These are phyloP conservation scores for Cyclopterus lumpus DNA, from an alignment of 2,797 vertebrate species.

Conservation along the genomic window DNA sequence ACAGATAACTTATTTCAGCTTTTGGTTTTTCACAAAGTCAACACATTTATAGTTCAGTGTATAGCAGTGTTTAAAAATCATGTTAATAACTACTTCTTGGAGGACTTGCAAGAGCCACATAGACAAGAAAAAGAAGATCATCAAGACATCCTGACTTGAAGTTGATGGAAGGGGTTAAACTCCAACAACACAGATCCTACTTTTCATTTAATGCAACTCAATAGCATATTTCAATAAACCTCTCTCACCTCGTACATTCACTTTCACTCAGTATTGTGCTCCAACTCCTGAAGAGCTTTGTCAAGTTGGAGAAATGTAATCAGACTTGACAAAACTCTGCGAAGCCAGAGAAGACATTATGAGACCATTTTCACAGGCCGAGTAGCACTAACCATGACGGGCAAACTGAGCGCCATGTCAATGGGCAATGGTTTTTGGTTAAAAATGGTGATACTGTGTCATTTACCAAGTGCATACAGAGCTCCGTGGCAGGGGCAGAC, in stretches of 20 bases:
- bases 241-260: neutral
- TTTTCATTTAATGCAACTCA: neutral
- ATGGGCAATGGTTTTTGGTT: neutral
- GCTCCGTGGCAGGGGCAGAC: conserved; percentile 94
- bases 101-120: no score
- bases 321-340: neutral
- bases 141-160: no score
- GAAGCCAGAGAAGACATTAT: neutral
- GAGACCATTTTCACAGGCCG: neutral
- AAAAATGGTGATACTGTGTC: conserved; percentile 1
- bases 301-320: no score
- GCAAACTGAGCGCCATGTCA: neutral
- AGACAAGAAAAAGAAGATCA: no score
- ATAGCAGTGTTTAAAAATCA: no score
- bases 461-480: conserved; percentile 94
- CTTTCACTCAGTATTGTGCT: no score
- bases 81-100: no score
- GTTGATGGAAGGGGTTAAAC: no score
- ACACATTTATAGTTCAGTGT: no score
- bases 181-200: neutral
- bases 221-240: neutral
- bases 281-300: no score
- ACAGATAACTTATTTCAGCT: no score
- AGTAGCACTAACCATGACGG: neutral
- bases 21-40: no score